Evolutionary conservation across 2,888 invertebrate genomes (phyloP), one percentile per base, ranked within the genome.

Genomic region (Diaperis boleti): DNA sequence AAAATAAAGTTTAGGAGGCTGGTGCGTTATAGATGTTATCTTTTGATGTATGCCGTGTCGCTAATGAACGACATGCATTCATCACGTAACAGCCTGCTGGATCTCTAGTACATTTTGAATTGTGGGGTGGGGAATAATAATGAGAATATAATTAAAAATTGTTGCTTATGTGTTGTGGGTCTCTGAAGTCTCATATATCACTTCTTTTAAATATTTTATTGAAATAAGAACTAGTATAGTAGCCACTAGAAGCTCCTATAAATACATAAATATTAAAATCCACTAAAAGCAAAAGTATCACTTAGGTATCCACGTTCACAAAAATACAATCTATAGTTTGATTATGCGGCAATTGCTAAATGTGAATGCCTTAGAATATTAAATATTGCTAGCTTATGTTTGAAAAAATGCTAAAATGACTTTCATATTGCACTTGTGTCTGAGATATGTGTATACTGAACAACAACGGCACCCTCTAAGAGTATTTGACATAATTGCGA

Each of bases 201-300:
- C n/a, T 20, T 33, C 35, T 59, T 62, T 67, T 65, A 50, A 62
- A 57, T 60, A 52, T 59, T 65, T 76, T 77, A 75, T 76, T 76
- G 76, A 74, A 76, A 76, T 77, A 72, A 77, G 73, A 75, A 74
- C 76, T 74, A 74, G 69, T 73, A 72, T 73, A 69, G 69, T 76
- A 78, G 74, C 75, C 50, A 73, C 75, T 76, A 78, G 67, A 78
- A 76, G 71, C 71, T 66, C 64, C 67, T 71, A 70, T 76, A 69
- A 73, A 73, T 77, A 77, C 76, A 75, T 76, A 73, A 73, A 76
- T 75, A 76, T 75, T 76, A 76, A 75, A 75, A 74, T 72, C 74
- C 75, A 77, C 77, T 78, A 78, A 78, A 77, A 77, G 77, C 76
- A 74, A 75, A 73, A 59, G 71, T 77, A 77, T 78, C 76, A 78